phyloP scores from a whole-genome alignment of 2,797 vertebrate species.

The Sebastes kiyomatsui region DNA sequence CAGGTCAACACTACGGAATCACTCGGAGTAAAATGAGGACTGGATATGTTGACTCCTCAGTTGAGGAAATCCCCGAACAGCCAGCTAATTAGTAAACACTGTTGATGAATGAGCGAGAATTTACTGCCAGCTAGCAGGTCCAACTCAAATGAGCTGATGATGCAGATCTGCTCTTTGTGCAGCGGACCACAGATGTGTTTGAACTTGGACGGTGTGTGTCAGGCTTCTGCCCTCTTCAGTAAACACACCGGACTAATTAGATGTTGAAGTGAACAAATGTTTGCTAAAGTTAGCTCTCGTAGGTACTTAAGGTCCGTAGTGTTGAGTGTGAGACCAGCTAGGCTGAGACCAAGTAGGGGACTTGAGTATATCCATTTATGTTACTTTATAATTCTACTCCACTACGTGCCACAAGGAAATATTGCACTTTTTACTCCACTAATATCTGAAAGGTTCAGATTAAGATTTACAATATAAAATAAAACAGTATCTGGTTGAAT shows the following conservation, averaged over 20 bases:
- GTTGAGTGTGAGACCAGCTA: not conserved
- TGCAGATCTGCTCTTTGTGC: conserved; percentile 46
- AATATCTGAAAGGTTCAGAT: not conserved
- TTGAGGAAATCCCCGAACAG: conserved; percentile 46
- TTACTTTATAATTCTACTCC: not conserved
- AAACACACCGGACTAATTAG: conserved; percentile 54
- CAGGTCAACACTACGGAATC: not conserved
- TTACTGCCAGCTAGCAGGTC: conserved; percentile 45
- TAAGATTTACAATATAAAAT: not conserved
- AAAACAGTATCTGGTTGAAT: not conserved
- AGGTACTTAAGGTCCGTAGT: not conserved
- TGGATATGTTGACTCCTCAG: conserved; percentile 44
- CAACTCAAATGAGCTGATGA: conserved; percentile 49
- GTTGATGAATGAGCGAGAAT: conserved; percentile 60
- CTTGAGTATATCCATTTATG: not conserved
- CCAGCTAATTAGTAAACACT: conserved; percentile 58
- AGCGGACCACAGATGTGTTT: conserved; percentile 26
- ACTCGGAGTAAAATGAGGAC: not conserved
- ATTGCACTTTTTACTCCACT: not conserved
- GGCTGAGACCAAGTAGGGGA: not conserved
- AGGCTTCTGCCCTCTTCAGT: conserved; percentile 23
- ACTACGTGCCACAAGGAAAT: not conserved
- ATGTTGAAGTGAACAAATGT: conserved; percentile 33
- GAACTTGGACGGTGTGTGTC: conserved; percentile 15
- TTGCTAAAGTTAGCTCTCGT: conserved; percentile 32